A percentile compares a stretch with the other conserved stretches of the same genome.
These are phyloP conservation scores for Eumaeus atala DNA, from an alignment of 1,140 invertebrate species.

Conservation along the genomic window DNA sequence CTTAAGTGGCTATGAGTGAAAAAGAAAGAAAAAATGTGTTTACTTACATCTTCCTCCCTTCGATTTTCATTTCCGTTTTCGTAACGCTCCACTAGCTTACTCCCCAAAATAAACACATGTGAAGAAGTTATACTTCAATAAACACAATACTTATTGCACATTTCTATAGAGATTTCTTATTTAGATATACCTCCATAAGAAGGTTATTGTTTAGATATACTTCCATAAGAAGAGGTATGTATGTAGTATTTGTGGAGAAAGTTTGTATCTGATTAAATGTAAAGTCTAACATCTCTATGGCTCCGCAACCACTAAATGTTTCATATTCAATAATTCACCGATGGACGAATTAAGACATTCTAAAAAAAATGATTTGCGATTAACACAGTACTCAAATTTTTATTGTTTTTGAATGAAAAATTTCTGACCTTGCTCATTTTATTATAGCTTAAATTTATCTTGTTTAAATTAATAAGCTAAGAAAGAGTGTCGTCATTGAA, in stretches of 20 bases:
- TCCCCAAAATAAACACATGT: too few species aligned
- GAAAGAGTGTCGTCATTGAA: background rate
- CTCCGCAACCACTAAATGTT: background rate
- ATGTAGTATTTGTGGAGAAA: background rate
- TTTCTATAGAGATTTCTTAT: too few species aligned
- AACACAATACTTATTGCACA: too few species aligned
- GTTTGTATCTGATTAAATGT: background rate
- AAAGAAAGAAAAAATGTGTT: too few species aligned
- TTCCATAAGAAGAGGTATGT: background rate
- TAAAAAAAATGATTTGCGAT: background rate
- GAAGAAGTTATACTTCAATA: too few species aligned
- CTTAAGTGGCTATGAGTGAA: too few species aligned
- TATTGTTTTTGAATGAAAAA: background rate
- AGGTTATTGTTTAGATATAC: background rate
- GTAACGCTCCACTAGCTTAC: too few species aligned
- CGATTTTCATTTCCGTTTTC: too few species aligned
- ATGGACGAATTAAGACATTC: background rate
- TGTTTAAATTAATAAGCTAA: background rate
- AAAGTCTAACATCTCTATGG: background rate
- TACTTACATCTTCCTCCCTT: too few species aligned
- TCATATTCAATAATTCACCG: background rate
- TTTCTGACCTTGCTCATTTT: background rate
- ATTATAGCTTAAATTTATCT: background rate
- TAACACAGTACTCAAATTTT: background rate
- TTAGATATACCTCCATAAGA: background rate